Percentiles rank a stretch among this genome's conserved stretches.
Conservation (phyloP, 2,797 vertebrate genomes). For the Channallabes apus region DNA sequence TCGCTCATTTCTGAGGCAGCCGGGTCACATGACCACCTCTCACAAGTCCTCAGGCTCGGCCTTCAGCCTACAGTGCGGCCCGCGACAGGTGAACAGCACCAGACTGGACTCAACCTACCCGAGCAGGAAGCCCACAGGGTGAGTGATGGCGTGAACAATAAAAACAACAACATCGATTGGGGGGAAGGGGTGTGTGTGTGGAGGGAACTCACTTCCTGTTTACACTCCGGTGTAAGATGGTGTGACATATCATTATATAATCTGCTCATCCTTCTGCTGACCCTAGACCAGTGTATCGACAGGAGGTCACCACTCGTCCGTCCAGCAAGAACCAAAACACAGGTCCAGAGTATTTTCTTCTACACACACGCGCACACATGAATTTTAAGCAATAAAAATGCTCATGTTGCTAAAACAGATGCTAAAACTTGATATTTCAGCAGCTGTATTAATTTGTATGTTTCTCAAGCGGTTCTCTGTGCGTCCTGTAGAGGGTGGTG, state of each 20-base stretch:
- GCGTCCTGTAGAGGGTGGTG: constrained; percentile 34
- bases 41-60: constrained; percentile 9
- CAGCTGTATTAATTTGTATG: too few species aligned
- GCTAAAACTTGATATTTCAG: background rate
- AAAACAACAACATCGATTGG: too few species aligned
- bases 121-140: constrained; percentile 62
- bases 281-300: background rate
- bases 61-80: constrained; percentile 49
- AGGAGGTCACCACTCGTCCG: background rate
- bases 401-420: background rate
- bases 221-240: background rate
- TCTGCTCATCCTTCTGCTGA: background rate
- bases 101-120: constrained; percentile 44
- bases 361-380: background rate
- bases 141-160: background rate
- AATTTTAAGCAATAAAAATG: background rate
- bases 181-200: too few species aligned
- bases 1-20: constrained; percentile 83
- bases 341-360: background rate
- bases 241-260: background rate
- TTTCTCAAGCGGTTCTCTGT: background rate
- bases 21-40: constrained; percentile 58
- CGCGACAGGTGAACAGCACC: constrained; percentile 52
- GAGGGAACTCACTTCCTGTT: background rate
- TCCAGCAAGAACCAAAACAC: background rate